Evolutionary conservation across 2,113 vertebrate genomes (phyloP).

Genomic region (Enhydra lutris): DNA sequence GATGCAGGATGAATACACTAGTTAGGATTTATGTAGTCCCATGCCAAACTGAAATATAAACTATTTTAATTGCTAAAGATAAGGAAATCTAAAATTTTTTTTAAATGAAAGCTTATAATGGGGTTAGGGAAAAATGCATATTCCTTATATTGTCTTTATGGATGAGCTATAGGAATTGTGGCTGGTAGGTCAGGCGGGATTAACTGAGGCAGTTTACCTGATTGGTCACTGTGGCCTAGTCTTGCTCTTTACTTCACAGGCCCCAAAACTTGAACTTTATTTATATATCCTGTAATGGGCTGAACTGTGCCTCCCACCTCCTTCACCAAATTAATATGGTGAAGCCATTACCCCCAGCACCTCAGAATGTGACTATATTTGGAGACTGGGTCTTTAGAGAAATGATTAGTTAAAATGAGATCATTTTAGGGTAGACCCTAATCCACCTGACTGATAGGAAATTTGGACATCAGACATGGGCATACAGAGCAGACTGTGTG

Average conservation of each 20-base stretch:
- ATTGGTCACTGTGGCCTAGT: neutral
- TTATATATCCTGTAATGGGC: neutral
- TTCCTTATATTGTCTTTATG: neutral
- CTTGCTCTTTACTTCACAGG: neutral
- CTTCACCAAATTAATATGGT: neutral
- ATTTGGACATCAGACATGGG: neutral
- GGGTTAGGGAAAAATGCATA: neutral
- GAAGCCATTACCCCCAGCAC: neutral
- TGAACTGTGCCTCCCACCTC: neutral
- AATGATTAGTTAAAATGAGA: neutral
- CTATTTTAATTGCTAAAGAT: constrained; percentile 12
- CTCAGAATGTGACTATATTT: neutral
- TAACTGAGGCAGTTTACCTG: neutral
- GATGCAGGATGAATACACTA: neutral
- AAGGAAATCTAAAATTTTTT: neutral
- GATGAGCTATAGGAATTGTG: neutral
- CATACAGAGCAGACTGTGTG: neutral
- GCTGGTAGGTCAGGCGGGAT: neutral
- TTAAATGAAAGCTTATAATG: neutral
- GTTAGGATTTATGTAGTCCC: neutral
- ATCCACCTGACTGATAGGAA: neutral
- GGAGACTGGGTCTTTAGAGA: neutral
- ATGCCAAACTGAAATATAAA: constrained; percentile 31
- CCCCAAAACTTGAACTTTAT: neutral
- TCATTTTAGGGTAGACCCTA: neutral